Evolutionary conservation across 2,113 vertebrate genomes (phyloP), one percentile per base, ranked within the genome.

Genomic region (Pituophis catenifer): DNA sequence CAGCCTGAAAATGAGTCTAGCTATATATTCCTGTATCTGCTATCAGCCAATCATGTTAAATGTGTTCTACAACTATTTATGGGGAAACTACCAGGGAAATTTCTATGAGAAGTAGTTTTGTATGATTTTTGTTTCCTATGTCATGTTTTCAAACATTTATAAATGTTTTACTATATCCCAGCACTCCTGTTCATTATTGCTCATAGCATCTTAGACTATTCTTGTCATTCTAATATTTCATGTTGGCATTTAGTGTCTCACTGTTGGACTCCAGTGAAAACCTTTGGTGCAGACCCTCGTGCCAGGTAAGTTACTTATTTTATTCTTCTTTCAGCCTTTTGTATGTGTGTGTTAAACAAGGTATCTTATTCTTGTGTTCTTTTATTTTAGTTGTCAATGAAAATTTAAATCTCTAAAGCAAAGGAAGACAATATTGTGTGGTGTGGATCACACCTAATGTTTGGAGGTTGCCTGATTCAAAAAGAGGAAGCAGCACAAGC

Each of bases 211-310:
- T 53, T 55, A 44, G 8, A 91, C 6, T 91, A 55, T 24, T 44
- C 52, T 81, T 81, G 19, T 88, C 93, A 65, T 23, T 90, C 1
- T 91, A 48, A 29, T 1, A 89, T 91, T 86, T 1, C 4, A 15
- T 62, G 5, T 65, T 94, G 15, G 95, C 17, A 96, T 96, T 96
- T 93, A 98, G 96, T 97, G 91, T 98, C 97, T 93, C 94, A 97
- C 92, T 97, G 91, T 91, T 98, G 98, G 97, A 98, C 94, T 0
- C 97, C 97, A 8, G 96, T 98, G 54, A 98, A 97, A 97, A 97
- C 95, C 2, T 95, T 95, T 86, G 97, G 97, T 89, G 95, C 93
- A 5, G 44, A 87, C 44, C 97, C 97, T 87, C 95, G 96, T 91
- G 96, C 97, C 15, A 97, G 98, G 97, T 98, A 95, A 97, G 92